Evolutionary conservation across 2,113 vertebrate genomes (phyloP).

Genomic region (Conger conger): DNA sequence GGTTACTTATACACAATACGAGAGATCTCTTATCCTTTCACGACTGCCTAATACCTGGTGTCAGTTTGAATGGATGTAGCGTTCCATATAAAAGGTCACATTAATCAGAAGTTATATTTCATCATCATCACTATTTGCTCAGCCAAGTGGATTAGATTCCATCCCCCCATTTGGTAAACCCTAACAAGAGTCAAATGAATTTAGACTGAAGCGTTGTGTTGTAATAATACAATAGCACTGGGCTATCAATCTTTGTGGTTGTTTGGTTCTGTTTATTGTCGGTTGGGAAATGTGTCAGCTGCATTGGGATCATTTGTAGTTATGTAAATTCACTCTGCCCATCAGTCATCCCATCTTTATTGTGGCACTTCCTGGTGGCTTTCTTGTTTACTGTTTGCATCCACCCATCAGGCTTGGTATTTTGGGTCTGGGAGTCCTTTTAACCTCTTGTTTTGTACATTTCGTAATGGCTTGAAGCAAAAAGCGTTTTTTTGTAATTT

Average conservation of each 20-base stretch:
- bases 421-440: not conserved
- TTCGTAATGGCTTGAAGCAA: not conserved
- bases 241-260: not conserved
- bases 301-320: not conserved
- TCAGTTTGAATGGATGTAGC: not conserved
- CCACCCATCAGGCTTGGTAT: not conserved
- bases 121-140: not conserved
- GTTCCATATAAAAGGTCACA: not conserved
- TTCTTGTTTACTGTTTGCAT: not conserved
- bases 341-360: not conserved
- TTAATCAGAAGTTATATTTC: not conserved
- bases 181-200: not conserved
- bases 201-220: not conserved
- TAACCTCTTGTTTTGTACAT: not conserved
- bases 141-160: not conserved
- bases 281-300: not conserved
- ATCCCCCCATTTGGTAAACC: not conserved
- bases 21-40: not conserved
- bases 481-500: not conserved
- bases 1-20: no score
- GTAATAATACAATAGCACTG: not conserved
- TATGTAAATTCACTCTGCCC: not conserved
- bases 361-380: not conserved
- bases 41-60: not conserved
- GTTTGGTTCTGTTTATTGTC: constrained; percentile 7